Evolutionary conservation across 2,797 vertebrate genomes (phyloP).

Genomic region (Lerista edwardsae): DNA sequence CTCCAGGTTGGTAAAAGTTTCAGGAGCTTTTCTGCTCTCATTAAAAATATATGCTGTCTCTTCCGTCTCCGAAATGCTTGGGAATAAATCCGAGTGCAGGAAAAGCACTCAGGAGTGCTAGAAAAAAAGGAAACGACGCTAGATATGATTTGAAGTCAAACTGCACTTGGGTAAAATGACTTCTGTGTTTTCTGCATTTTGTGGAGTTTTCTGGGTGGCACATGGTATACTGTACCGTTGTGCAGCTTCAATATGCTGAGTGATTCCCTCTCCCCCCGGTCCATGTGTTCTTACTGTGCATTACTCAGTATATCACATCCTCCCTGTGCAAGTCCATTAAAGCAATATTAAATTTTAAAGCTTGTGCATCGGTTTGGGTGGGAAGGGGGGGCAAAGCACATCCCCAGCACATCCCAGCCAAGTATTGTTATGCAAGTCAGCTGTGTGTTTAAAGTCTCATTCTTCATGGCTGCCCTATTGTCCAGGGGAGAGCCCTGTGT

Average conservation of each 20-base stretch:
- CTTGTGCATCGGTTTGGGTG: conserved; percentile 23
- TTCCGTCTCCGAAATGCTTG: conserved; percentile 4
- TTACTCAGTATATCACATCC: conserved; percentile 61
- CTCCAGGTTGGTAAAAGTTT: conserved; percentile 58
- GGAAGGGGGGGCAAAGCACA: neutral
- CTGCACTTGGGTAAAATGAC: accelerated
- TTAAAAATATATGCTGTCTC: conserved; percentile 52
- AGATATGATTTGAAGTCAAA: neutral
- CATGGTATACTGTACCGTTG: accelerated
- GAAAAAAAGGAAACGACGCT: neutral
- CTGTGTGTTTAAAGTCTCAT: conserved; percentile 50
- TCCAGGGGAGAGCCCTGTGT: conserved; percentile 35
- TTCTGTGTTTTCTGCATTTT: conserved; percentile 1
- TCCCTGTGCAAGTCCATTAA: conserved; percentile 60
- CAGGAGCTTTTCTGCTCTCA: conserved; percentile 52
- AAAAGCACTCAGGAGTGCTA: neutral
- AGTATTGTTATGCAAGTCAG: conserved; percentile 60
- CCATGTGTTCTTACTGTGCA: conserved; percentile 44
- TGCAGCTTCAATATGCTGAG: neutral
- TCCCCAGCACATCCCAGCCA: conserved; percentile 16
- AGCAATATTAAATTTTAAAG: conserved; percentile 66
- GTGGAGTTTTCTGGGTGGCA: neutral
- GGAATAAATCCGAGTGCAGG: neutral
- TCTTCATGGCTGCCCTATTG: conserved; percentile 34
- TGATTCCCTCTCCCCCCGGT: conserved; percentile 12